Base-by-base conservation (phyloP, 2,113 vertebrate species). In the Seriola aureovittata region DNA sequence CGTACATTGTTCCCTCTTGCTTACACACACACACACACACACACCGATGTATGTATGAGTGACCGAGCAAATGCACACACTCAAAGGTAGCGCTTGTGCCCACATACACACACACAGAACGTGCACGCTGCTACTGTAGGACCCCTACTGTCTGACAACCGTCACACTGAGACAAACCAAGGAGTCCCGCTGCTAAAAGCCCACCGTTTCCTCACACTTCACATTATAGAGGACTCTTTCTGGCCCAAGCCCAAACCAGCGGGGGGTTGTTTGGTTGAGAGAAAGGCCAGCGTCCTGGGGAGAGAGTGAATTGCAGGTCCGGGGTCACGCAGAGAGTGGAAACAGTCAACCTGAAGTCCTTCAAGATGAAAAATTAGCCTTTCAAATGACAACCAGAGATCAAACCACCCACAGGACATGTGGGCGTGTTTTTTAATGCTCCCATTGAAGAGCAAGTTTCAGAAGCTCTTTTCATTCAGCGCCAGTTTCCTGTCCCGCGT, bases 351-450 rank as follows among this genome's bases (percentile, higher is more conserved):
- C 69, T 76, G 71, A 80, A 83, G 78, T 81, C 80, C 59, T 70
- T 89, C 59, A 68, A 75, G 59, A 92, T 91, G 78, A 85, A 89
- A 89, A 91, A 93, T 93, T 88, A 44, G 89, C 88, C 82, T 93
- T 94, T 91, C 82, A 93, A 93, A 90, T 90, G 66, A 60, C 71
- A 80, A 44, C 48, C 21, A 66, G 67, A 91, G 80, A 92, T 87
- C 88, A 91, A 93, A 78, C 80, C 77, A 21, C 58, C 74, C 23
- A 63, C 42, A 60, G 63, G 50, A 69, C 25, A 14, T 34, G 59
- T 73, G 75, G 71, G 62, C 60, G 83, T 59, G 67, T 75, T 72
- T 42, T 62, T 72, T 73, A 14, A 36, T 67, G 34, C 12, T 68
- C 57, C 42, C 23, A 69, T 25, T 80, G 55, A 63, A 78, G 55